Percentiles rank a stretch among this genome's conserved stretches.
Conservation (phyloP, 35 echinoderm and acorn worm species). For the Eucidaris tribuloides region DNA sequence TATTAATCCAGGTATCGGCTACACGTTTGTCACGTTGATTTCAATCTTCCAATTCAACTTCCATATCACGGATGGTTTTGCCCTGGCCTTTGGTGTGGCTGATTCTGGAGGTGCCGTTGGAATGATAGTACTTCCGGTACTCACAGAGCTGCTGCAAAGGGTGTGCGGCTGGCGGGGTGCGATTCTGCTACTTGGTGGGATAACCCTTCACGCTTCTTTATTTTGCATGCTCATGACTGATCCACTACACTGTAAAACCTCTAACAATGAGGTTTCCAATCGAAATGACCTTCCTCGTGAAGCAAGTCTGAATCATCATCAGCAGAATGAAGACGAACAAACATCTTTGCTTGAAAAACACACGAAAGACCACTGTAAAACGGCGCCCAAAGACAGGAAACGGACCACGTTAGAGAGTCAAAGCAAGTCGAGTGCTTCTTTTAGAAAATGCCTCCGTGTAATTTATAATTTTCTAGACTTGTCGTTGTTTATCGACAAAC, state of each 20-base stretch:
- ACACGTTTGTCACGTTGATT: too few relatives aligned
- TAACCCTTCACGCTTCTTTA: background rate
- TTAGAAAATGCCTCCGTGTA: background rate
- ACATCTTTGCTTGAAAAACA: too few relatives aligned
- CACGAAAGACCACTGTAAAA: too few relatives aligned
- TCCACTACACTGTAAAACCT: too few relatives aligned
- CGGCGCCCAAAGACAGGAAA: background rate
- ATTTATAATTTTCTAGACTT: background rate
- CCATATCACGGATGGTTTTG: background rate
- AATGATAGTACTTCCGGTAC: background rate
- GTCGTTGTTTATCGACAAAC: background rate
- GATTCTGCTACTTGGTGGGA: background rate
- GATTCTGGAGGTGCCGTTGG: background rate
- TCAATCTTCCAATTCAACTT: too few relatives aligned
- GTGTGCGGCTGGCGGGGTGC: background rate
- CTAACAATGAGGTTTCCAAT: too few relatives aligned
- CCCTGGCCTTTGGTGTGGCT: background rate
- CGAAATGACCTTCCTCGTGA: too few relatives aligned
- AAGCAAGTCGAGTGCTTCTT: background rate
- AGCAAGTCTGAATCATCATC: too few relatives aligned
- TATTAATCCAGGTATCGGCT: too few relatives aligned
- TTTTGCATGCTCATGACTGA: too few relatives aligned
- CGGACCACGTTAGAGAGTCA: background rate
- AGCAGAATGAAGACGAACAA: too few relatives aligned
- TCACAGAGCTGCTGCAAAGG: background rate